Conservation (phyloP, 2,888 invertebrate genomes). For the Tortricodes alternella region DNA sequence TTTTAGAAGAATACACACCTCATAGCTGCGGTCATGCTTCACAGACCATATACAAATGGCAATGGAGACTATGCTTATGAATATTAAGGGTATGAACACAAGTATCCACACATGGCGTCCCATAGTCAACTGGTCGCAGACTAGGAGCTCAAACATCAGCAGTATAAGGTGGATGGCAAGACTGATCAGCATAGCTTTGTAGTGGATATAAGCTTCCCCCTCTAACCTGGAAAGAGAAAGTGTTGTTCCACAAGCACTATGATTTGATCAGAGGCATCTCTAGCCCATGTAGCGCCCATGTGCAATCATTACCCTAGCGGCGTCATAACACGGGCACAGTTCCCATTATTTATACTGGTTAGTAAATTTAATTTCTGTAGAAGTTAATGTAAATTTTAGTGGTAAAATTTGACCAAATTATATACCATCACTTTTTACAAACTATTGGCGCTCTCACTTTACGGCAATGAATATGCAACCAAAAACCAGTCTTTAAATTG, state of each 20-base stretch:
- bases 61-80: conserved; percentile 97
- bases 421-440: too few species aligned
- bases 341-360: too few species aligned
- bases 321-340: too few species aligned
- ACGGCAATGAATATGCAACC: too few species aligned
- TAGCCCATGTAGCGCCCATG: too few species aligned
- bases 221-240: conserved; percentile 87
- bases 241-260: neutral
- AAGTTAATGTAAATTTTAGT: too few species aligned
- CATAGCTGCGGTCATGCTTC: conserved; percentile 98
- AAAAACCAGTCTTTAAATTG: too few species aligned
- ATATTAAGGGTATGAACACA: conserved; percentile 97
- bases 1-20: conserved; percentile 86
- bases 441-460: too few species aligned
- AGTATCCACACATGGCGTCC: conserved; percentile 93
- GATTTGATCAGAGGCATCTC: too few species aligned
- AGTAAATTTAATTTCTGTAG: too few species aligned
- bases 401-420: too few species aligned
- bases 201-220: conserved; percentile 98
- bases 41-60: conserved; percentile 99
- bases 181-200: conserved; percentile 98
- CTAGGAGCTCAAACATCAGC: conserved; percentile 97
- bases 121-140: conserved; percentile 97
- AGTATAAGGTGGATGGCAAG: conserved; percentile 96
- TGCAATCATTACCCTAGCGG: too few species aligned